A percentile compares a stretch with the other conserved stretches of the same genome.
These are phyloP conservation scores for Neodontobutis hainanensis DNA, from an alignment of 2,113 vertebrate genomes.

Conservation along the genomic window DNA sequence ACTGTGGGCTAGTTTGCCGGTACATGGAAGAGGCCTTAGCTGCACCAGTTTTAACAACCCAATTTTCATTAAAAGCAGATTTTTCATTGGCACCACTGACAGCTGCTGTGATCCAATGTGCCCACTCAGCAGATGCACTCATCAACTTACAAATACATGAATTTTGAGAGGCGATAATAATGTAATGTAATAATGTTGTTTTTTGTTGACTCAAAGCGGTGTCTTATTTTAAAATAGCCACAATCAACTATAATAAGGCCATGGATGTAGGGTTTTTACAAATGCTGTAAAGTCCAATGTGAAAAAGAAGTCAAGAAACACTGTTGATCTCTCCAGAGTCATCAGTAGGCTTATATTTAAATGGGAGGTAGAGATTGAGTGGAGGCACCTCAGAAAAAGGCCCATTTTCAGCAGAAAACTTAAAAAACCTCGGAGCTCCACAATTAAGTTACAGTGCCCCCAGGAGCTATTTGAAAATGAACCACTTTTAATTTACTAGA, in stretches of 20 bases:
- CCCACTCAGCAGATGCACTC: constrained; percentile 21
- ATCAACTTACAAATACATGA: neutral
- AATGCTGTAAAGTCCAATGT: too few relatives aligned
- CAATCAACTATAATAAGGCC: too few relatives aligned
- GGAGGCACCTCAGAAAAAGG: constrained; percentile 38
- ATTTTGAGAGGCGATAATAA: neutral
- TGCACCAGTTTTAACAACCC: constrained; percentile 51
- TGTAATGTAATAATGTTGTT: too few relatives aligned
- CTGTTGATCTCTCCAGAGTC: too few relatives aligned
- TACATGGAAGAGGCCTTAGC: constrained; percentile 60
- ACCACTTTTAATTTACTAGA: constrained; percentile 36
- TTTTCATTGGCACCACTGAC: constrained; percentile 42
- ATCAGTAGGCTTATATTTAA: neutral
- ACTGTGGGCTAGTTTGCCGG: constrained; percentile 46
- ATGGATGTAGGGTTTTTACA: too few relatives aligned
- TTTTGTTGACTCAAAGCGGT: too few relatives aligned
- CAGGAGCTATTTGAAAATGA: constrained; percentile 41
- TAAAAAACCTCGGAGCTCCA: constrained; percentile 45
- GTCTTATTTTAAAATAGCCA: too few relatives aligned
- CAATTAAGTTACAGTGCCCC: constrained; percentile 43
- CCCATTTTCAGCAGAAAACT: constrained; percentile 61
- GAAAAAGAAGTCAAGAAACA: too few relatives aligned
- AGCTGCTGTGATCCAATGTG: constrained; percentile 32
- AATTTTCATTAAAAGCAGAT: constrained; percentile 42
- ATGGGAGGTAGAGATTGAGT: constrained; percentile 1